These are phyloP conservation scores for Lordiphosa mommai DNA, from an alignment of 1,140 invertebrate genomes.

Conservation along the genomic window DNA sequence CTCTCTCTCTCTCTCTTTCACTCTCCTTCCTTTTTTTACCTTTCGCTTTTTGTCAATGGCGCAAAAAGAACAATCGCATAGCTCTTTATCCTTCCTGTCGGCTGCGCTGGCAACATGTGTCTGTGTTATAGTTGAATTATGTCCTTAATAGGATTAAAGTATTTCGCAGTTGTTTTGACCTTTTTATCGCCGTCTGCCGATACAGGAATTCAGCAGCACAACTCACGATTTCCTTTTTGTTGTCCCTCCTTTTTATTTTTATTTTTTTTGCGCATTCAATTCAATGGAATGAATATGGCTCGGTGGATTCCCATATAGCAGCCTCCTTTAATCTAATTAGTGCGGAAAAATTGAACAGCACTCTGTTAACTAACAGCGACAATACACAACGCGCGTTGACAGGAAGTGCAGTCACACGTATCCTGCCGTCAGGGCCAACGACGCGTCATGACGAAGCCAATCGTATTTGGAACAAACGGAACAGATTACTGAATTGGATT, in stretches of 20 bases:
- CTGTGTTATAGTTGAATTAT: constrained; percentile 73
- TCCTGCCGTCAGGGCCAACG: constrained; percentile 31
- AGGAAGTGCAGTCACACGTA: constrained; percentile 19
- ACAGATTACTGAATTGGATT: constrained; percentile 22
- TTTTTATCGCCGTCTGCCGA: constrained; percentile 64
- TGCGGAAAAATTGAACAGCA: constrained; percentile 68
- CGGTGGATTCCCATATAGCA: constrained; percentile 25
- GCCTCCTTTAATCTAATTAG: constrained; percentile 73
- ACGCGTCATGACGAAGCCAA: constrained; percentile 43
- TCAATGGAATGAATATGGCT: constrained; percentile 6
- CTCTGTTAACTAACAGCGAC: constrained; percentile 61
- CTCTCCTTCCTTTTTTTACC: background rate
- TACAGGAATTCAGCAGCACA: constrained; percentile 44
- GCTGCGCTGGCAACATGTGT: constrained; percentile 67
- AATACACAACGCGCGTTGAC: constrained; percentile 24
- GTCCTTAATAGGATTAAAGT: constrained; percentile 75
- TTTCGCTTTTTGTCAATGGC: constrained; percentile 25
- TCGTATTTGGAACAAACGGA: constrained; percentile 33
- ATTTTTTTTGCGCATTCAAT: constrained; percentile 25
- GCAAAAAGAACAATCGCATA: constrained; percentile 66
- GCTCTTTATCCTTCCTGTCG: constrained; percentile 71
- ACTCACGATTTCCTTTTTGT: constrained; percentile 34
- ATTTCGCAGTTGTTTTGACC: constrained; percentile 69
- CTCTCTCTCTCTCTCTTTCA: constrained; percentile 7
- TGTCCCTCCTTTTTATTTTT: constrained; percentile 9